Percentiles rank a stretch among this genome's conserved stretches.
phyloP scores from a whole-genome alignment of 2,888 invertebrate genomes.

The Agrotis exclamationis region DNA sequence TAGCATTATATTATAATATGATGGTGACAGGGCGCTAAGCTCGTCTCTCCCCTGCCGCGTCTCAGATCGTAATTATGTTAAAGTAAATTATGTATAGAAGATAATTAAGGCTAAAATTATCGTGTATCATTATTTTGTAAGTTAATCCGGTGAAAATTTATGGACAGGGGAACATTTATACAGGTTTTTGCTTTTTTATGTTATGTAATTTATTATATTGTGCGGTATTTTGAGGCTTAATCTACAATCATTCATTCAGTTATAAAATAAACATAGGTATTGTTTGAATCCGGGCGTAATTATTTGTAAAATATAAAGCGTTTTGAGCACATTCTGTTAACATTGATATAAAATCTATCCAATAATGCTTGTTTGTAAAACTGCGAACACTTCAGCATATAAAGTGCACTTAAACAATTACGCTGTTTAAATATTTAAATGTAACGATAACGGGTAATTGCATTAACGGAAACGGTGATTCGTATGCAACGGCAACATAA shows the following conservation, averaged over 20 bases:
- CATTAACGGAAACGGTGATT: constrained; percentile 70
- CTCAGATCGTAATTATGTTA: constrained; percentile 29
- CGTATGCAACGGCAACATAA: constrained; percentile 68
- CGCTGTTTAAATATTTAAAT: constrained; percentile 55
- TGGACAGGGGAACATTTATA: not conserved
- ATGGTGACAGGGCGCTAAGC: constrained; percentile 42
- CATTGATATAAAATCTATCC: not conserved
- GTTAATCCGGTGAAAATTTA: not conserved
- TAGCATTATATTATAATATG: constrained; percentile 34
- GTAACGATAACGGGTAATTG: constrained; percentile 62
- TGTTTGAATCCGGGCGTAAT: too few species aligned
- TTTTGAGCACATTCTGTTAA: not conserved
- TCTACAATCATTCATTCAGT: too few species aligned
- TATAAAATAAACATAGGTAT: too few species aligned
- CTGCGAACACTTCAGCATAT: constrained; percentile 26
- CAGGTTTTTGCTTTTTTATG: not conserved
- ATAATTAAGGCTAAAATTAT: constrained; percentile 2
- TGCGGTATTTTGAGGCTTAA: too few species aligned
- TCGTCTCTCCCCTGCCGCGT: constrained; percentile 8
- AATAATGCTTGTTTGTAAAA: constrained; percentile 6
- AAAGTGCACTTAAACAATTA: constrained; percentile 57
- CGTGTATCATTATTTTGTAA: not conserved
- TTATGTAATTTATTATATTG: not conserved
- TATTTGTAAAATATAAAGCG: not conserved
- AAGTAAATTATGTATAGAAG: constrained; percentile 5